phyloP scores from a whole-genome alignment of 2,113 vertebrate species.

The Xenotilapia leptura region DNA sequence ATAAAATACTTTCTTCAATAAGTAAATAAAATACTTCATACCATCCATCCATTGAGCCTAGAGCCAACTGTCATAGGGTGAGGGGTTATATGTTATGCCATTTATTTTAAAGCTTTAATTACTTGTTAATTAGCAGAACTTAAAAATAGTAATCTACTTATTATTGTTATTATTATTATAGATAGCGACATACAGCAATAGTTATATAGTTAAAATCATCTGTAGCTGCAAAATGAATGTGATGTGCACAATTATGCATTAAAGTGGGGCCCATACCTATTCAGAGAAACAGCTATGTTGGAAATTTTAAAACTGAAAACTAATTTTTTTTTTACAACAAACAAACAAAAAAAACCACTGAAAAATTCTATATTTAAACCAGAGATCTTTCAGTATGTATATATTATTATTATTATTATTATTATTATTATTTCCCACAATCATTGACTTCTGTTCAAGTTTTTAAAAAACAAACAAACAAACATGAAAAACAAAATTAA shows the following conservation, averaged over 20 bases:
- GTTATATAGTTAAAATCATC: background rate
- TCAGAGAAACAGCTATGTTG: background rate
- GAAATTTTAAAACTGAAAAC: background rate
- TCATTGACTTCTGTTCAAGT: background rate
- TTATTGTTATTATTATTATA: background rate
- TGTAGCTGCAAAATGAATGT: background rate
- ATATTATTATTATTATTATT: background rate
- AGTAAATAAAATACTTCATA: too few relatives aligned
- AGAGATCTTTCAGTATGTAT: background rate
- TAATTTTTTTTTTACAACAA: background rate
- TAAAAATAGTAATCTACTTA: background rate
- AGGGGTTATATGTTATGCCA: too few relatives aligned
- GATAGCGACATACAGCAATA: background rate
- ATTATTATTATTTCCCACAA: background rate
- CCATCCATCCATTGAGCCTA: too few relatives aligned
- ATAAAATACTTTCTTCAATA: too few relatives aligned
- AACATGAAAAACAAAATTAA: background rate
- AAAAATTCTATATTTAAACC: background rate
- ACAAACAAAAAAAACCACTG: rapidly evolving
- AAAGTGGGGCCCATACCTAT: background rate
- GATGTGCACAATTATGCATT: background rate
- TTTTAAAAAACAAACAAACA: background rate
- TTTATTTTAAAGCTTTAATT: too few relatives aligned
- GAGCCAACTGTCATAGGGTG: too few relatives aligned
- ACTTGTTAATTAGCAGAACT: too few relatives aligned